A percentile compares a stretch with the other conserved stretches of the same genome.
phyloP scores from a whole-genome alignment of 1,140 invertebrate genomes.

The Drosophila malerkotliana region DNA sequence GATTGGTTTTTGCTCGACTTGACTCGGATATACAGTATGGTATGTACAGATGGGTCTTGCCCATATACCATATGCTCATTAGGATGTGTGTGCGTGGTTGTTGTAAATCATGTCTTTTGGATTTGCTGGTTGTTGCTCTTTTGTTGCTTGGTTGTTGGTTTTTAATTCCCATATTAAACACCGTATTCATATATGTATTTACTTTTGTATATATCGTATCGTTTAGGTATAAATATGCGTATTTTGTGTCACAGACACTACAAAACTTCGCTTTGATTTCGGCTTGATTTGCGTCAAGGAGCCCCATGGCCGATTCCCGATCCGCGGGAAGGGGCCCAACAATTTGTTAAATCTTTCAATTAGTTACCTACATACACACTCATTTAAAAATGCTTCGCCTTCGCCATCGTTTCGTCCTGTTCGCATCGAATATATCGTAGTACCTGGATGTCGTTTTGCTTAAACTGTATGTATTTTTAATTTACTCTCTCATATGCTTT shows the following conservation, averaged over 20 bases:
- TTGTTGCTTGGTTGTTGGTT: slow-evolving; percentile 21
- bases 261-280: slow-evolving; percentile 76
- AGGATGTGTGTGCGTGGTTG: slow-evolving; percentile 72
- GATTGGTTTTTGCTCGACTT: slow-evolving; percentile 29
- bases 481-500: slow-evolving; percentile 60
- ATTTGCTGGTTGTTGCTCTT: slow-evolving; percentile 29
- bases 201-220: slow-evolving; percentile 52
- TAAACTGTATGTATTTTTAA: slow-evolving; percentile 36
- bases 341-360: slow-evolving; percentile 48
- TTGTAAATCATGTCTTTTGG: slow-evolving; percentile 81
- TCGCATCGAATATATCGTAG: slow-evolving; percentile 33
- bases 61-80: slow-evolving; percentile 19
- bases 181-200: slow-evolving; percentile 41
- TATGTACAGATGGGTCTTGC: slow-evolving; percentile 27
- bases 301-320: neutral
- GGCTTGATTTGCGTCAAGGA: slow-evolving; percentile 46
- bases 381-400: slow-evolving; percentile 56
- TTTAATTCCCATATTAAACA: slow-evolving; percentile 35
- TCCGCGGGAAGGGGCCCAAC: slow-evolving; percentile 3
- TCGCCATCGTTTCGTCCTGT: neutral
- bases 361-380: slow-evolving; percentile 62
- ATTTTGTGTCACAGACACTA: slow-evolving; percentile 66
- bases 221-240: slow-evolving; percentile 51
- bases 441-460: slow-evolving; percentile 41
- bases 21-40: slow-evolving; percentile 30